A percentile compares a stretch with the other conserved stretches of the same genome.
These are phyloP conservation scores for Leucophora obtusa DNA, from an alignment of 2,888 invertebrate genomes.

Conservation along the genomic window DNA sequence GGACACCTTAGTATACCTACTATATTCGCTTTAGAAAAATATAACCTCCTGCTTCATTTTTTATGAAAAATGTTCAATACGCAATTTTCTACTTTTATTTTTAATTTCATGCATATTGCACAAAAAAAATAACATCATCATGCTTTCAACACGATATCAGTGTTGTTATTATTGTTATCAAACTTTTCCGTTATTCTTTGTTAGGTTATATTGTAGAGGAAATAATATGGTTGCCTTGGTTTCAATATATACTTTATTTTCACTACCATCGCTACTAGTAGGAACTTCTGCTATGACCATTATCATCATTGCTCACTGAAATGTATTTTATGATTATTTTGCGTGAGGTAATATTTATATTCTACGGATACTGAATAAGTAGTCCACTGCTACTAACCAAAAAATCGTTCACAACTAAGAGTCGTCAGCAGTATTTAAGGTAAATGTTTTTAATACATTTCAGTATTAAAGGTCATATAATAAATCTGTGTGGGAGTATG, in stretches of 20 bases:
- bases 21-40: background rate
- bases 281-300: slow-evolving; percentile 13
- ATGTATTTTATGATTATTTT: slow-evolving; percentile 62
- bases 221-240: slow-evolving; percentile 11
- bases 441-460: slow-evolving; percentile 20
- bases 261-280: background rate
- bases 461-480: slow-evolving; percentile 27
- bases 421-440: slow-evolving; percentile 45
- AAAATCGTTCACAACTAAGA: slow-evolving; percentile 14
- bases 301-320: slow-evolving; percentile 50
- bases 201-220: background rate
- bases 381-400: slow-evolving; percentile 14
- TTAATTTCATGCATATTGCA: slow-evolving; percentile 61
- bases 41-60: background rate
- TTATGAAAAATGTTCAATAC: slow-evolving; percentile 23
- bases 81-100: slow-evolving; percentile 15
- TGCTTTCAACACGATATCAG: slow-evolving; percentile 35
- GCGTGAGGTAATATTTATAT: slow-evolving; percentile 61
- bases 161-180: slow-evolving; percentile 12
- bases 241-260: background rate
- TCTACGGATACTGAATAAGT: slow-evolving; percentile 51
- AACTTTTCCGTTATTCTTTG: slow-evolving; percentile 10
- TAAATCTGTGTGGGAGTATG: slow-evolving; percentile 46
- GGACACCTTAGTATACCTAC: too few species aligned
- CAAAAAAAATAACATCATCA: slow-evolving; percentile 55